Evolutionary conservation across 2,797 vertebrate species (phyloP), one percentile per base, ranked within the genome.

Genomic region (Myoxocephalus aenaeus): DNA sequence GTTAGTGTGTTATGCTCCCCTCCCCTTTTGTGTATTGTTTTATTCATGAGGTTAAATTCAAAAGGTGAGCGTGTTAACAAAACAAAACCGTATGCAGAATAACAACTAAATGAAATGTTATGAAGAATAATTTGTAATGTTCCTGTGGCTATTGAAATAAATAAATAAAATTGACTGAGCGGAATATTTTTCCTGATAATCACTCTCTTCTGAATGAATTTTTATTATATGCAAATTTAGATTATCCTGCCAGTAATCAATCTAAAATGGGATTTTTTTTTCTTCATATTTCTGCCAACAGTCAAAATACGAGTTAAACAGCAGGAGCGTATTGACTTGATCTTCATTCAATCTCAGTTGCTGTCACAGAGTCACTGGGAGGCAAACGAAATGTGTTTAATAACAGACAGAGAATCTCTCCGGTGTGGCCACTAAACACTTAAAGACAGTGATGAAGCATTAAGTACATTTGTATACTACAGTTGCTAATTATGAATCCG

Each of bases 161-260:
- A 81, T 77, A 48, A 64, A 88, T 76, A 81, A 34, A 75, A 76
- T 63, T 65, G 81, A 78, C 48, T 62, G 68, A 65, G 66, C 65
- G 70, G 70, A 86, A 77, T 86, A 76, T 83, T 85, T 82, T 54
- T 73, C 51, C 59, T 68, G 75, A 79, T 89, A 82, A 88, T 90
- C 50, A 46, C 72, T 81, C 63, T 36, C 48, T 85, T 75, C 51
- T 71, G 65, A 86, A 80, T 88, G 70, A 62, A 80, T 87, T 88
- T 83, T 62, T 66, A 80, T 89, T 74, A 79, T 75, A 76, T 90
- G 81, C 72, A 88, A 83, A 90, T 92, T 29, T 62, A 64, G 54
- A 70, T 81, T 80, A 77, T 89, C 63, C 53, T 87, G 66, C 73
- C 46, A 76, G 75, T 86, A 87, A 86, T 90, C 86, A 87, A 76